Conservation (phyloP, 2,797 vertebrate genomes). For the Acomys russatus region DNA sequence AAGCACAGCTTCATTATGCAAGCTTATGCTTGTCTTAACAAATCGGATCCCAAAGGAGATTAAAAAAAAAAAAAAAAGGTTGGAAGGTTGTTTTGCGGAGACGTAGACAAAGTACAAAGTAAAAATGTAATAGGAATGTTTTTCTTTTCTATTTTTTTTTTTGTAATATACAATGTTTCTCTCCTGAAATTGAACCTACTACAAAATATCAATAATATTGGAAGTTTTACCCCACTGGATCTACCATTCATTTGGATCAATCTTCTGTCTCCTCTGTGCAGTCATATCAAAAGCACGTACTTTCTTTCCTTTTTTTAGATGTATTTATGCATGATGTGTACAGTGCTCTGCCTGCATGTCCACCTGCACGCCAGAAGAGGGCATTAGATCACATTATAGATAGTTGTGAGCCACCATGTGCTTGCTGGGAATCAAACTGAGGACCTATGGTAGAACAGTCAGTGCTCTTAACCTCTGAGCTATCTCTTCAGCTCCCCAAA, state of each 20-base stretch:
- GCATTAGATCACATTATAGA: too few relatives aligned
- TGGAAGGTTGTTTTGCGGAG: neutral
- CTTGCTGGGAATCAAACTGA: too few relatives aligned
- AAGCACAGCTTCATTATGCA: conserved; percentile 48
- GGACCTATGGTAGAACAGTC: too few relatives aligned
- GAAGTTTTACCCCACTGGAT: neutral
- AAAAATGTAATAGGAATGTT: too few relatives aligned
- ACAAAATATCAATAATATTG: conserved; percentile 19
- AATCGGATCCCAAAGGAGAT: conserved; percentile 55
- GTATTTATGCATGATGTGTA: too few relatives aligned
- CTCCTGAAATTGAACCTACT: neutral
- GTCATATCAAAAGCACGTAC: neutral
- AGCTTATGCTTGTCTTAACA: conserved; percentile 47
- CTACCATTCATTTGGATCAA: neutral
- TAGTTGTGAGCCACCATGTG: too few relatives aligned
- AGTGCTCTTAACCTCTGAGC: too few relatives aligned
- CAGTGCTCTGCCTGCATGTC: too few relatives aligned
- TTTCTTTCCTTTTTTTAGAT: too few relatives aligned
- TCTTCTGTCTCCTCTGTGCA: neutral
- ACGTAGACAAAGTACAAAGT: conserved; percentile 12
- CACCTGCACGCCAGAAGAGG: too few relatives aligned
- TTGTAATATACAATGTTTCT: neutral
- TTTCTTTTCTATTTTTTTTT: neutral
- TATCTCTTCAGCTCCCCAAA: too few relatives aligned
- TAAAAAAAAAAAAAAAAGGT: conserved; percentile 11